Percentiles rank a stretch among this genome's conserved stretches.
phyloP scores from a whole-genome alignment of 2,888 invertebrate genomes.

The Dynastes grantii region DNA sequence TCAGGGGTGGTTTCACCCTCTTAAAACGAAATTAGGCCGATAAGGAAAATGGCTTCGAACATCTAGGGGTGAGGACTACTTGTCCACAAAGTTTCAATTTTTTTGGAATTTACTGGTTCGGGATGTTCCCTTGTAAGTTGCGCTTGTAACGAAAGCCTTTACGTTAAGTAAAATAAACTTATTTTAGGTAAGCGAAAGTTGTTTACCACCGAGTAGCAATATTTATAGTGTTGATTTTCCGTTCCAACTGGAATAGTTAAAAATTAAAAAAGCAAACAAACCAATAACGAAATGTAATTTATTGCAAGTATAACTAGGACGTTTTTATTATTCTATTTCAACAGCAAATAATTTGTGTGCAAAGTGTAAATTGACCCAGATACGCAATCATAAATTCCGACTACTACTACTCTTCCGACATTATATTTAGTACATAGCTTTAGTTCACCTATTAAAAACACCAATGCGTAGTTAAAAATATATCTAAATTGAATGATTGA shows the following conservation, averaged over 20 bases:
- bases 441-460: constrained; percentile 21
- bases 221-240: not conserved
- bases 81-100: no score
- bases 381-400: constrained; percentile 22
- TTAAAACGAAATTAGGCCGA: no score
- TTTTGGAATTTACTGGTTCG: no score
- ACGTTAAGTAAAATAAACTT: not conserved
- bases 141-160: no score
- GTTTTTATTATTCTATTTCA: constrained; percentile 16
- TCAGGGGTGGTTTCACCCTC: no score
- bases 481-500: not conserved
- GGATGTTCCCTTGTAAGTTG: no score
- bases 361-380: constrained; percentile 33
- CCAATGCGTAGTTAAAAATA: constrained; percentile 14
- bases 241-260: not conserved
- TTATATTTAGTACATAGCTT: constrained; percentile 19
- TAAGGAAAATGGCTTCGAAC: no score
- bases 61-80: no score
- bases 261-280: constrained; percentile 12
- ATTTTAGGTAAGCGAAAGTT: not conserved
- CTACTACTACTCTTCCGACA: constrained; percentile 1
- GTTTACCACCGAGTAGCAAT: not conserved
- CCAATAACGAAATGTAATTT: constrained; percentile 6
- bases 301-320: constrained; percentile 6
- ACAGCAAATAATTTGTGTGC: constrained; percentile 20